Conservation (phyloP, 2,888 invertebrate genomes). For the Aricia artaxerxes region DNA sequence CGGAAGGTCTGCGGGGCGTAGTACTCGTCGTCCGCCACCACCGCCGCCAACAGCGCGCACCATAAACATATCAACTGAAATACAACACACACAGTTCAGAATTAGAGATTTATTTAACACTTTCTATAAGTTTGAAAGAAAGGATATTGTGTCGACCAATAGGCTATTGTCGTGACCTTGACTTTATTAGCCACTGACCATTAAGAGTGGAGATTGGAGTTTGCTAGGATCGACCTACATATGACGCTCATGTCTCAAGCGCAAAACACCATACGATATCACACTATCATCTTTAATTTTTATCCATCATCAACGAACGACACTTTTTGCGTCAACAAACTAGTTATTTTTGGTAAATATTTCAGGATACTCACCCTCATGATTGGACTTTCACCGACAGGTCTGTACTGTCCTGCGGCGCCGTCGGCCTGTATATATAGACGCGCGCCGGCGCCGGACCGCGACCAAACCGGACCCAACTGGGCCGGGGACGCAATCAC, state of each 20-base stretch:
- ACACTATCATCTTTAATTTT: no score
- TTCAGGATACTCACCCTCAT: slow-evolving; percentile 55
- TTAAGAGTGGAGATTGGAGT: no score
- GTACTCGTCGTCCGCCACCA: slow-evolving; percentile 53
- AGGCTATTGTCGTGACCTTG: no score
- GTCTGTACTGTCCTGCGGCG: slow-evolving; percentile 44
- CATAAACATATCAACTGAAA: slow-evolving; percentile 70
- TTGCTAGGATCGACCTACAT: no score
- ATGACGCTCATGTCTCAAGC: no score
- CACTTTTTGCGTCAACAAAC: background rate
- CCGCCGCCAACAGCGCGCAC: slow-evolving; percentile 58
- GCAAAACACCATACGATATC: no score
- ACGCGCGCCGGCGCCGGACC: slow-evolving; percentile 49
- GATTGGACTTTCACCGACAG: slow-evolving; percentile 42
- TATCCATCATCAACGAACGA: background rate
- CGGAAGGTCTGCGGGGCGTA: slow-evolving; percentile 70
- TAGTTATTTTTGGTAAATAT: background rate
- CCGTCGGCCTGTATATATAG: slow-evolving; percentile 50
- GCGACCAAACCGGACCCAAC: slow-evolving; percentile 46
- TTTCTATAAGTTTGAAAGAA: no score
- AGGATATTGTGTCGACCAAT: no score
- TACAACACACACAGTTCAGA: background rate
- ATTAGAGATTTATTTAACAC: no score
- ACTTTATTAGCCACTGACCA: no score
- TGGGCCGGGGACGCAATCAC: slow-evolving; percentile 28